Base-by-base conservation (phyloP, 2,797 vertebrate genomes). In the Platalea minor region DNA sequence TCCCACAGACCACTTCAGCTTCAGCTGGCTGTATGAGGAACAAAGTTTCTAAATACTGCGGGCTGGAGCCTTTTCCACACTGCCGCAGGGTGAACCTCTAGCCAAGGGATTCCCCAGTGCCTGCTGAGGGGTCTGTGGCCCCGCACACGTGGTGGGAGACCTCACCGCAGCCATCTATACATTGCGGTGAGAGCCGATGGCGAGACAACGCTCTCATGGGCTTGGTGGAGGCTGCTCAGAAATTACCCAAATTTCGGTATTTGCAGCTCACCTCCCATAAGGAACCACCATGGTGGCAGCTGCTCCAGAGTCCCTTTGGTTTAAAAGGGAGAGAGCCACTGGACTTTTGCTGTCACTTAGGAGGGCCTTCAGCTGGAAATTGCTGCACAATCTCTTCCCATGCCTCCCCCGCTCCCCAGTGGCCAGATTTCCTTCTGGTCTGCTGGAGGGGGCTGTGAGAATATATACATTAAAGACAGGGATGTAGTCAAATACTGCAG, bases 351-450 rank as follows among this genome's bases (percentile, higher is more conserved):
- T 88, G 65, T 88, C 54, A 35, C 45, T 92, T 61, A 78, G 43
- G 29, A 92, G 25, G 26, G 45, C 69, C 3, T 6, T 94, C 0
- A 0, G 67, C 88, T 95, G 94, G 85, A 96, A 97, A 90, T 41
- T 88, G 37, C 68, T 78, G 63, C 68, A 91, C 46, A 41, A 15
- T 69, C 57, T 96, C 92, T 97, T 93, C 97, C 91, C 95, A 94
- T 95, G 91, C 89, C 89, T 81, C 88, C 95, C 74, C 82, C 10
- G 0, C 73, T 97, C 93, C 94, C 92, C 76, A 53, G 94, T 79
- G 93, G 61, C 92, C 94, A 90, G 63, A 96, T 96, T 97, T 96
- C 95, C 95, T 96, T 83, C 61, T 94, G 93, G 93, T 85, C 60
- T 85, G 94, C 85, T 96, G 87, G 69, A 91, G 23, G 88, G 54